Evolutionary conservation across 2,113 vertebrate genomes (phyloP), one percentile per base, ranked within the genome.

Genomic region (Progne subis): DNA sequence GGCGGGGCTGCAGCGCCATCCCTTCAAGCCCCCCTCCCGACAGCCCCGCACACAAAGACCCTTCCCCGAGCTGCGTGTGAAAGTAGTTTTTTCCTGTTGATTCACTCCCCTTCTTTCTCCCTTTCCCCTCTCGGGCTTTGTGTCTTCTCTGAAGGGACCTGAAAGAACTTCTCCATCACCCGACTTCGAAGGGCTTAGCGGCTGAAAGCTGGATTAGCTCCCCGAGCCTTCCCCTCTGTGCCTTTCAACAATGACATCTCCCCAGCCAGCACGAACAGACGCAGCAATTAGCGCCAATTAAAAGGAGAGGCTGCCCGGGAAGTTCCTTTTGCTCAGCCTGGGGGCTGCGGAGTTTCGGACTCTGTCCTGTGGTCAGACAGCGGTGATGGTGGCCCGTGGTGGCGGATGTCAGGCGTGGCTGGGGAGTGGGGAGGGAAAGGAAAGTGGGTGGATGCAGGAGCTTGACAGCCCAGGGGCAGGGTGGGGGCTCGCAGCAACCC

Each of bases 201-300:
- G 86, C 94, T 97, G 92, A 96, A 96, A 97, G 93, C 95, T 92
- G 96, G 97, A 97, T 97, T 97, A 97, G 95, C 91, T 95, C 56
- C 80, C 53, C 43, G 14, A 88, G 93, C 94, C 56, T 90, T 95
- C 94, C 97, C 93, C 95, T 94, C 96, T 91, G 92, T 82, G 95
- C 94, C 88, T 97, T 97, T 96, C 96, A 97, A 94, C 95, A 92
- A 94, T 94, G 96, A 96, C 97, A 96, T 96, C 95, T 97, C 95
- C 81, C 96, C 93, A 94, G 96, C 97, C 96, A 89, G 96, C 96
- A 61, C 18, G 93, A 97, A 96, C 97, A 97, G 96, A 96, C 93
- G 77, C 96, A 94, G 96, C 96, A 97, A 97, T 97, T 97, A 98
- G 96, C 95, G 96, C 95, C 97, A 97, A 97, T 97, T 98, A 97